Conservation (phyloP, 2,797 vertebrate species). For the Eulemur mongoz region DNA sequence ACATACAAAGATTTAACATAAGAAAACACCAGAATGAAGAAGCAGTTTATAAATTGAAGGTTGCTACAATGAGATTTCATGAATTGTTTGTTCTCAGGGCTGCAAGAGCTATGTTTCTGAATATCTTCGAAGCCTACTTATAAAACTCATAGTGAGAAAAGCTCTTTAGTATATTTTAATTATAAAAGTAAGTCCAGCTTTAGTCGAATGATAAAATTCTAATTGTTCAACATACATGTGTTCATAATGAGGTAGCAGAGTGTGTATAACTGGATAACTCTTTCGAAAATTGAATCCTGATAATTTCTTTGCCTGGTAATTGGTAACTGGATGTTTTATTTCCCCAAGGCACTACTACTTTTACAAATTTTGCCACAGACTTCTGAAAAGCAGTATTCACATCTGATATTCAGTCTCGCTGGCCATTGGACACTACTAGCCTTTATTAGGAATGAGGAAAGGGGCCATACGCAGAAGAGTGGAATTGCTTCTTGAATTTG, state of each 20-base stretch:
- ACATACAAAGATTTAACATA: constrained; percentile 32
- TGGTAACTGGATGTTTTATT: background rate
- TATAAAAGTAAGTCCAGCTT: constrained; percentile 45
- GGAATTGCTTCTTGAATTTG: background rate
- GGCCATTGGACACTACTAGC: background rate
- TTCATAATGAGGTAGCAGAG: constrained; percentile 39
- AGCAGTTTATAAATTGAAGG: background rate
- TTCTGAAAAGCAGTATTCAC: background rate
- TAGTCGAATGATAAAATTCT: constrained; percentile 52
- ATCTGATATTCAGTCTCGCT: background rate
- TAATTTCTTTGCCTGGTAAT: constrained; percentile 58
- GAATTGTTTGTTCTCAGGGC: constrained; percentile 22
- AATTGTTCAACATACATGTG: constrained; percentile 51
- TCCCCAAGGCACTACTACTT: background rate
- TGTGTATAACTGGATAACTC: constrained; percentile 46
- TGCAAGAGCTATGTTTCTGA: constrained; percentile 3
- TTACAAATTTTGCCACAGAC: background rate
- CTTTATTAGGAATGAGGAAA: background rate
- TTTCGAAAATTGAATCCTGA: constrained; percentile 52
- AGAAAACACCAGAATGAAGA: constrained; percentile 26
- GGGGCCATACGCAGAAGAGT: background rate
- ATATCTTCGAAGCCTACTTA: background rate
- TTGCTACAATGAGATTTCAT: background rate
- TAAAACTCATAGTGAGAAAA: background rate
- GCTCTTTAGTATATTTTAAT: background rate